Evolutionary conservation across 2,113 vertebrate species (phyloP).

Genomic region (Coryphaenoides rupestris): DNA sequence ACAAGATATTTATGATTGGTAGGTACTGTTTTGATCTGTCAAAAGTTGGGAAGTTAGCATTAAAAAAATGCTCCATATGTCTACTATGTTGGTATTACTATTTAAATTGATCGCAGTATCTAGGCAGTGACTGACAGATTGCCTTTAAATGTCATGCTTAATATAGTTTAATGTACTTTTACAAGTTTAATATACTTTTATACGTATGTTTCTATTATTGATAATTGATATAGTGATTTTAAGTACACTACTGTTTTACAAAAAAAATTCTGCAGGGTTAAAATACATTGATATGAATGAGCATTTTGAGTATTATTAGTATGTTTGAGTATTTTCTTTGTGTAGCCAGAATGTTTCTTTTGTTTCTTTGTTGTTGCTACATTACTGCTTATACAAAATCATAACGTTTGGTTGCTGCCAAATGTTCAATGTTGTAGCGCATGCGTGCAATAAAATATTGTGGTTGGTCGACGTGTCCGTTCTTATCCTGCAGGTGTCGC

Average conservation of each 20-base stretch:
- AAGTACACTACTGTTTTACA: conserved; percentile 21
- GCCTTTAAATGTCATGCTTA: conserved; percentile 36
- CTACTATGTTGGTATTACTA: conserved; percentile 27
- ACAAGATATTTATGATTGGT: conserved; percentile 14
- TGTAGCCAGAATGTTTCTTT: conserved; percentile 27
- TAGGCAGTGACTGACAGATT: conserved; percentile 16
- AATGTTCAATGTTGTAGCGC: conserved; percentile 42
- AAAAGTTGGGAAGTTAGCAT: conserved; percentile 27
- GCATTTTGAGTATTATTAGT: too few relatives aligned
- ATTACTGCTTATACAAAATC: background rate
- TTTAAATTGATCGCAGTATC: conserved; percentile 44
- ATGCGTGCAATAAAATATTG: conserved; percentile 49
- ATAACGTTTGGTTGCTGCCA: conserved; percentile 8
- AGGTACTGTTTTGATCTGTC: too few relatives aligned
- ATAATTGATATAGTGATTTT: conserved; percentile 21
- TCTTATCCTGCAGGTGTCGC: conserved; percentile 43
- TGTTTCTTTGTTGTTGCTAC: conserved; percentile 28
- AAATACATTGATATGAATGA: conserved; percentile 11
- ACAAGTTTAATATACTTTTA: conserved; percentile 35
- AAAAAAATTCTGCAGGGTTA: conserved; percentile 7
- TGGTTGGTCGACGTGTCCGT: conserved; percentile 3
- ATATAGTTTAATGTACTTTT: too few relatives aligned
- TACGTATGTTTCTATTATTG: conserved; percentile 32
- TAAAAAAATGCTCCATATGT: background rate
- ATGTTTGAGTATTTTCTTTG: too few relatives aligned